Base-by-base conservation (phyloP, 2,888 invertebrate species). In the Bibio marci region DNA sequence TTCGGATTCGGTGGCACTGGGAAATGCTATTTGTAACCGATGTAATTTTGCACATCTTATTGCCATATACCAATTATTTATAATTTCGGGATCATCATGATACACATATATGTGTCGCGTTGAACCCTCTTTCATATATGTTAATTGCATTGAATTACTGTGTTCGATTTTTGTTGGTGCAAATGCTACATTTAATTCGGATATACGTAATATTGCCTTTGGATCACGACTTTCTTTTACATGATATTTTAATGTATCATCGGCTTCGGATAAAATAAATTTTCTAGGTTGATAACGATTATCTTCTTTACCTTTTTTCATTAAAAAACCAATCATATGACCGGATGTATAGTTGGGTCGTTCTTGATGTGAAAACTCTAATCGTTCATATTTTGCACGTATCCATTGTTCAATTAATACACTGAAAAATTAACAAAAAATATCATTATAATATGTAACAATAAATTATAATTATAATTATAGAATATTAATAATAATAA, bases 391-490 rank as follows among this genome's bases (percentile, higher is more conserved):
- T 61, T 91, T 91, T 6, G 87, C 87, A 46, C 80, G 69, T 45
- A 91, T 88, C 85, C 87, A 91, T 58, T 91, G 88, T 54, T 87
- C 86, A 42, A 83, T 70, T 40, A 91, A 65, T 34, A 88, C 80
- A 57, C 90, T 90, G 64, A 8, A 65, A 64, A 44, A 39, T 30
- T 44, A 39, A 34, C 34, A 33, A 41, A 30, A n/a, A 38, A 36
- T 13, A 38, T 25, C n/a, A n/a, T n/a, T n/a, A n/a, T n/a, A n/a
- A n/a, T n/a, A n/a, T n/a, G n/a, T n/a, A n/a, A n/a, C n/a, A n/a
- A n/a, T n/a, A n/a, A n/a, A n/a, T n/a, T n/a, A n/a, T n/a, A n/a
- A n/a, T n/a, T n/a, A n/a, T n/a, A n/a, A n/a, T 22, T 22, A 6
- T 6, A 6, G 22, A 22, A 22, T 6, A 22, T 22, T 22, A 22